phyloP scores from a whole-genome alignment of 2,113 vertebrate genomes.

The Perognathus longimembris region DNA sequence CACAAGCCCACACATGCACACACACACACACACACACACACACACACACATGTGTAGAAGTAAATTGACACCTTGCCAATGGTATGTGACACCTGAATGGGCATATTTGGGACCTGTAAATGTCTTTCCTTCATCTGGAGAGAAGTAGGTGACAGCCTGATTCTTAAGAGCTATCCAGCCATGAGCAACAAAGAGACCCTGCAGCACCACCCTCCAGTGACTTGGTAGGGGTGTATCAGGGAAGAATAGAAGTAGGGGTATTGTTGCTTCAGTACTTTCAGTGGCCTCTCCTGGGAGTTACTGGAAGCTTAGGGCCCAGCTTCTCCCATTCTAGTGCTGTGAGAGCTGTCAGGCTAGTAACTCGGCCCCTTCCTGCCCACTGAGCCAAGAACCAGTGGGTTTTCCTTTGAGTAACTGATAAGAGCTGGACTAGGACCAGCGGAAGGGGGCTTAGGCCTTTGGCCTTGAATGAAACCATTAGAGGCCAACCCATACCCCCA shows the following conservation, averaged over 20 bases:
- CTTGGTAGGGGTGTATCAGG: not conserved
- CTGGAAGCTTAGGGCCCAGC: conserved; percentile 21
- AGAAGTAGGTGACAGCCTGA: conserved; percentile 55
- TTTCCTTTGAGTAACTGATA: conserved; percentile 66
- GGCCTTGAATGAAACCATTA: conserved; percentile 61
- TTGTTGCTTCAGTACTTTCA: conserved; percentile 47
- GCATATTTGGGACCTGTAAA: conserved; percentile 55
- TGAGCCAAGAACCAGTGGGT: conserved; percentile 55
- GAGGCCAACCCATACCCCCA: conserved; percentile 51
- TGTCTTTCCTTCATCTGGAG: conserved; percentile 62
- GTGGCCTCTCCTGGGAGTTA: conserved; percentile 53
- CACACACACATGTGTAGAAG: conserved; percentile 37
- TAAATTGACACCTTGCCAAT: conserved; percentile 34
- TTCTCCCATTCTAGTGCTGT: conserved; percentile 44
- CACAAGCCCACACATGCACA: conserved; percentile 35
- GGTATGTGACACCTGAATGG: conserved; percentile 48
- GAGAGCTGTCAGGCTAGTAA: conserved; percentile 46
- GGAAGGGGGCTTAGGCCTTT: conserved; percentile 41
- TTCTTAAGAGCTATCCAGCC: conserved; percentile 49
- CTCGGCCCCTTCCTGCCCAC: conserved; percentile 23
- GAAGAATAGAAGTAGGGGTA: conserved; percentile 28
- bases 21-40: no score
- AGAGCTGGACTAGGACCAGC: conserved; percentile 53
- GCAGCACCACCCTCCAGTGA: not conserved
- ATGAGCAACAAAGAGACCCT: conserved; percentile 44